Conservation (phyloP, 2,888 invertebrate genomes). For the Anorthoa munda region DNA sequence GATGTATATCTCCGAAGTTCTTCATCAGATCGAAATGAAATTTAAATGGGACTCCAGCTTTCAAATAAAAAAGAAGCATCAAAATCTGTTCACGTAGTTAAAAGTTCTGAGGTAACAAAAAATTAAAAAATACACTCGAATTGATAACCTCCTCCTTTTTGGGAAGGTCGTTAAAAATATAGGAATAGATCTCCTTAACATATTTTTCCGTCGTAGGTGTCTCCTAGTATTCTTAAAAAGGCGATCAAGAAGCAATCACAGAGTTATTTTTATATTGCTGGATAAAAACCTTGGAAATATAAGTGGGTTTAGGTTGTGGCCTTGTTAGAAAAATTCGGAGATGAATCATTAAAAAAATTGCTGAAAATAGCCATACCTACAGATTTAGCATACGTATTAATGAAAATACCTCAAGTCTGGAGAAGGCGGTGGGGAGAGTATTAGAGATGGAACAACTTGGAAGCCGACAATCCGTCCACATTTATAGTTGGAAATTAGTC, state of each 20-base stretch:
- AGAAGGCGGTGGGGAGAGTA: not conserved
- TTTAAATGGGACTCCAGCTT: no score
- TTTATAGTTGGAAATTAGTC: no score
- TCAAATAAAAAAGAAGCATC: no score
- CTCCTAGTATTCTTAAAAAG: not conserved
- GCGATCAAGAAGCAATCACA: not conserved
- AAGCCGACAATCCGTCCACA: not conserved
- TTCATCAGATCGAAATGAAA: no score
- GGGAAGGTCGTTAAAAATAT: no score
- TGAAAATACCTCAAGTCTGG: not conserved
- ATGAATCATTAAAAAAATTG: not conserved
- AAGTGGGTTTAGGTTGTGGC: not conserved
- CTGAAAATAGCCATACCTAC: conserved; percentile 1
- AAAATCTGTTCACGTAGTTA: no score
- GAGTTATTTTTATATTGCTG: conserved; percentile 8
- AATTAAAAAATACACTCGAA: no score
- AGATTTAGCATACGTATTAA: not conserved
- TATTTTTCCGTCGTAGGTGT: not conserved
- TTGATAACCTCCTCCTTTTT: no score
- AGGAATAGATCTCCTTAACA: not conserved
- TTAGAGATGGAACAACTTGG: not conserved
- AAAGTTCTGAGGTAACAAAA: no score
- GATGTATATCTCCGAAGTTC: no score
- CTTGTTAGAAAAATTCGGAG: not conserved
- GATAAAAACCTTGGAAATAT: not conserved